These are phyloP conservation scores for Dasyornis broadbenti DNA, from an alignment of 2,113 vertebrate genomes.

Conservation along the genomic window DNA sequence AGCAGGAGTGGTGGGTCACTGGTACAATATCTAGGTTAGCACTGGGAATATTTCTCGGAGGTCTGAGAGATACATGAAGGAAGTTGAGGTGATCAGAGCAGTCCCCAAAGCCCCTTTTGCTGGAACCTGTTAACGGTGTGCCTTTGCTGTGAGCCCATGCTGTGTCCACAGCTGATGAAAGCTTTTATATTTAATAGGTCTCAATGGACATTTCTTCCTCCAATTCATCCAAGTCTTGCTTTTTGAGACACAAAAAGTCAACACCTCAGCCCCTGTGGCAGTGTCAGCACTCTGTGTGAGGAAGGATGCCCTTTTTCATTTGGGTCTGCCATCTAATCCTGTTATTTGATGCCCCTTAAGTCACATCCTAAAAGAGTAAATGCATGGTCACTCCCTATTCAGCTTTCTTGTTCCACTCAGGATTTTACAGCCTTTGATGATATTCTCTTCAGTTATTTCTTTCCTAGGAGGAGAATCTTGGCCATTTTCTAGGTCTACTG, in stretches of 20 bases:
- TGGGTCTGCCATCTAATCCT: rapidly evolving
- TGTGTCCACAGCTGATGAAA: neutral
- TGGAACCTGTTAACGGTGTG: neutral
- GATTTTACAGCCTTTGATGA: neutral
- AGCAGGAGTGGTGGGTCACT: neutral
- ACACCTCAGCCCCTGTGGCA: neutral
- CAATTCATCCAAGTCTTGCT: neutral
- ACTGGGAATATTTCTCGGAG: neutral
- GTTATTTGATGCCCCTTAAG: neutral
- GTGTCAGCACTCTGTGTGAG: neutral
- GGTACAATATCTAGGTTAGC: neutral
- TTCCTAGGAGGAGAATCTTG: neutral
- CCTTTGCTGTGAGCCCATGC: neutral
- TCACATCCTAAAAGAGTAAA: neutral
- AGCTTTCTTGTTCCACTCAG: neutral
- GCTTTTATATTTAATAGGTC: neutral
- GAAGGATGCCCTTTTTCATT: neutral
- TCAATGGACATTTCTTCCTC: neutral
- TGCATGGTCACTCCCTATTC: rapidly evolving
- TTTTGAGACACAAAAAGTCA: neutral
- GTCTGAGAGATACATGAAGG: neutral
- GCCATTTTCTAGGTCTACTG: neutral
- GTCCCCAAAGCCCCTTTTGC: neutral
- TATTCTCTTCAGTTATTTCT: neutral
- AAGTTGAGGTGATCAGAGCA: neutral